These are phyloP conservation scores for Amphipoea lucens DNA, from an alignment of 2,888 invertebrate species.

Conservation along the genomic window DNA sequence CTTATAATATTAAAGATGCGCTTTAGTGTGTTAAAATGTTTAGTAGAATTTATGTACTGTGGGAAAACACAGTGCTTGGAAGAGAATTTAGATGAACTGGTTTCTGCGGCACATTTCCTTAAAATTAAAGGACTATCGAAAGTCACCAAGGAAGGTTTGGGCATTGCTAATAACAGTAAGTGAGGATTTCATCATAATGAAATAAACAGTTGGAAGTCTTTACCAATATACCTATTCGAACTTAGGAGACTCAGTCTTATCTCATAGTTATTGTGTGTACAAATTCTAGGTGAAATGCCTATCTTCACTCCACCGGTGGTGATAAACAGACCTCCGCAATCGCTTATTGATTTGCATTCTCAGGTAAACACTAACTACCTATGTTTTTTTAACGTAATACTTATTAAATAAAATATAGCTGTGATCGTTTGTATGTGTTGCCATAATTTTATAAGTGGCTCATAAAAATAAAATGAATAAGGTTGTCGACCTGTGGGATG, in stretches of 20 bases:
- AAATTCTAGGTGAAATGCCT: slow-evolving; percentile 82
- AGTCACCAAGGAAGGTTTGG: slow-evolving; percentile 89
- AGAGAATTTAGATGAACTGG: slow-evolving; percentile 92
- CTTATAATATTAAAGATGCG: slow-evolving; percentile 92
- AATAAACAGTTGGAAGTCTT: neutral
- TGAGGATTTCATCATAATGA: slow-evolving; percentile 24
- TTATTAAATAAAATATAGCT: no score
- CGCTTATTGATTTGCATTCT: slow-evolving; percentile 83
- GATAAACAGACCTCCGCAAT: slow-evolving; percentile 86
- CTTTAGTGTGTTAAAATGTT: slow-evolving; percentile 92
- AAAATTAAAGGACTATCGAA: slow-evolving; percentile 91
- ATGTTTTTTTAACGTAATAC: neutral
- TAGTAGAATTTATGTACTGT: slow-evolving; percentile 94
- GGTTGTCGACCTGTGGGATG: no score
- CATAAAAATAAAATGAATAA: no score
- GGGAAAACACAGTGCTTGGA: slow-evolving; percentile 93
- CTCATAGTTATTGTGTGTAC: neutral
- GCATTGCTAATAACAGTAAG: slow-evolving; percentile 85
- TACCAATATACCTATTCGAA: neutral
- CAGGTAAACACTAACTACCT: slow-evolving; percentile 74
- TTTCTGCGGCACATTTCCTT: slow-evolving; percentile 93
- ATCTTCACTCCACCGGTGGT: slow-evolving; percentile 88
- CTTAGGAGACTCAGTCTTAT: neutral
- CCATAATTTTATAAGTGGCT: no score
- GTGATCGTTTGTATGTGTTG: neutral